A percentile compares a stretch with the other conserved stretches of the same genome.
Conservation (phyloP, 1,140 invertebrate species). For the Drosophila nigromelanica region DNA sequence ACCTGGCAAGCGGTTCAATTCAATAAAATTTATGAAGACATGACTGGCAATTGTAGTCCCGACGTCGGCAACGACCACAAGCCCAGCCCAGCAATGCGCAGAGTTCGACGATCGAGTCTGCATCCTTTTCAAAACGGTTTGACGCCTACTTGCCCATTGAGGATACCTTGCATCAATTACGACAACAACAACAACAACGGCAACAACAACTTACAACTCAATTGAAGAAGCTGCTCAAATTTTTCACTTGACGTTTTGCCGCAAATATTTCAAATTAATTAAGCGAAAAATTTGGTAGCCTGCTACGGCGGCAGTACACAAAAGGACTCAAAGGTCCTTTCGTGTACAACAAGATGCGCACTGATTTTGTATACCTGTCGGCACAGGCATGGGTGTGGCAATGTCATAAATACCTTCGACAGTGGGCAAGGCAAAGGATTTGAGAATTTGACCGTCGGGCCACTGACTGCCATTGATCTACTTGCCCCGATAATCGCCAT, state of each 20-base stretch:
- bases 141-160: slow-evolving; percentile 67
- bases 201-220: slow-evolving; percentile 65
- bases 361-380: slow-evolving; percentile 51
- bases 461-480: slow-evolving; percentile 50
- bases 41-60: slow-evolving; percentile 79
- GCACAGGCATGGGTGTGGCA: slow-evolving; percentile 49
- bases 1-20: slow-evolving; percentile 56
- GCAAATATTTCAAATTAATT: slow-evolving; percentile 79
- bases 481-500: slow-evolving; percentile 48
- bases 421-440: slow-evolving; percentile 27
- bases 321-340: slow-evolving; percentile 47
- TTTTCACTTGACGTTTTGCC: slow-evolving; percentile 52
- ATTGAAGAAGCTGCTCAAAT: slow-evolving; percentile 50
- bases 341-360: slow-evolving; percentile 39
- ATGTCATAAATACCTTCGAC: slow-evolving; percentile 55
- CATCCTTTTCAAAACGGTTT: slow-evolving; percentile 53
- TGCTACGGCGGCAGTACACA: slow-evolving; percentile 49
- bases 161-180: slow-evolving; percentile 22
- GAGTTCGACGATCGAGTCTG: slow-evolving; percentile 48
- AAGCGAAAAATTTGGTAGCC: slow-evolving; percentile 72
- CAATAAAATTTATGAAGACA: slow-evolving; percentile 83
- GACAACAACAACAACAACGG: slow-evolving; percentile 10
- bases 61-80: slow-evolving; percentile 31
- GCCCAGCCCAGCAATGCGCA: neutral
- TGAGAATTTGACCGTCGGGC: slow-evolving; percentile 9